These are phyloP conservation scores for Rhineura floridana DNA, from an alignment of 2,113 vertebrate genomes.

Conservation along the genomic window DNA sequence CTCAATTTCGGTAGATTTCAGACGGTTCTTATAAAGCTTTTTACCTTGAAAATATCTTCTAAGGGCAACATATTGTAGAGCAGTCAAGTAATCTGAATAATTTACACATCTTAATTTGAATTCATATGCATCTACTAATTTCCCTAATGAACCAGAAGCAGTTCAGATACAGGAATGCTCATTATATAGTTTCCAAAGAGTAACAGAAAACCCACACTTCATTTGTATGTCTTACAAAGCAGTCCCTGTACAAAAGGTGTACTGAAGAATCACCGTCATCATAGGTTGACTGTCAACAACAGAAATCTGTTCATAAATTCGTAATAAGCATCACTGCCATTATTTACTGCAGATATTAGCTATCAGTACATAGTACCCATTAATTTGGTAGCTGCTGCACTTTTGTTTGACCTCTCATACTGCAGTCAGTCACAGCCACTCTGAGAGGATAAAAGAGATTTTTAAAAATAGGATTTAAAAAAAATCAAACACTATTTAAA, in stretches of 20 bases:
- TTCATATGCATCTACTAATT: slow-evolving; percentile 21
- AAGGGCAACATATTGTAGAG: not conserved
- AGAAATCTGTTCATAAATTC: not conserved
- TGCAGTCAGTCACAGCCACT: too few species aligned
- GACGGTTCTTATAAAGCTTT: not conserved
- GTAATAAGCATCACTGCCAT: not conserved
- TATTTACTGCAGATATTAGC: not conserved
- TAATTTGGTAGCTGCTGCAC: too few species aligned
- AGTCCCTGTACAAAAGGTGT: not conserved
- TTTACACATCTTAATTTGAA: slow-evolving; percentile 24
- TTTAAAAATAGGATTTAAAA: too few species aligned
- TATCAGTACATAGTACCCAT: not conserved
- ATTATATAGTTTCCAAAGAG: not conserved
- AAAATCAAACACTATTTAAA: not conserved
- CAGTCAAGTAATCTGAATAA: not conserved
- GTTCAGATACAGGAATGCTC: not conserved
- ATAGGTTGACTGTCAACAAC: not conserved
- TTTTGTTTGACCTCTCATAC: not conserved
- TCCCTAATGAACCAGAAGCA: slow-evolving; percentile 7
- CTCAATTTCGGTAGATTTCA: not conserved
- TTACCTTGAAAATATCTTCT: not conserved
- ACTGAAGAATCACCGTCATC: not conserved
- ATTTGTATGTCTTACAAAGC: not conserved
- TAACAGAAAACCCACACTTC: not conserved
- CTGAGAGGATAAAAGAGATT: not conserved